These are phyloP conservation scores for Danio tinwini DNA, from an alignment of 2,797 vertebrate genomes.

Conservation along the genomic window DNA sequence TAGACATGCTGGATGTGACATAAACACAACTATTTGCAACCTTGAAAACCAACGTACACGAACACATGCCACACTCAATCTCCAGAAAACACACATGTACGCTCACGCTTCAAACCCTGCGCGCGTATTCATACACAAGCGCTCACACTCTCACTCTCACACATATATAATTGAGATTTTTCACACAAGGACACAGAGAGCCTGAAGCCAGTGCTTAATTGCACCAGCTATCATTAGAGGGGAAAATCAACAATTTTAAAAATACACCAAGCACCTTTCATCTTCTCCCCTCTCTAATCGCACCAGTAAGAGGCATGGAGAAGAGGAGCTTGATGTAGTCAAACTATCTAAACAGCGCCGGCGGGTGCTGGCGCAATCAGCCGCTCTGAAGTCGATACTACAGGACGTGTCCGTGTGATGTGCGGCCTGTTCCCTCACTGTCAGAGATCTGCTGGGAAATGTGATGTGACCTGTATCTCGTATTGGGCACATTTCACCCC, in stretches of 20 bases:
- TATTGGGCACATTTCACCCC: conserved; percentile 70
- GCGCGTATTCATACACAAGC: conserved; percentile 40
- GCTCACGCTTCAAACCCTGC: conserved; percentile 33
- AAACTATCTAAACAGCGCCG: conserved; percentile 82
- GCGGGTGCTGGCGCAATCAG: conserved; percentile 76
- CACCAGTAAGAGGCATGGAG: conserved; percentile 78
- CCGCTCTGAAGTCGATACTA: conserved; percentile 75
- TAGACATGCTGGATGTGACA: conserved; percentile 19
- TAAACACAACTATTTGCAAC: conserved; percentile 78
- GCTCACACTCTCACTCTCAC: conserved; percentile 59
- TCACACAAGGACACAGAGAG: conserved; percentile 79
- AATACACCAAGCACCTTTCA: conserved; percentile 84
- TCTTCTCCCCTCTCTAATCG: conserved; percentile 79
- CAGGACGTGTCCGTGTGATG: conserved; percentile 72
- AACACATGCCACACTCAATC: conserved; percentile 52
- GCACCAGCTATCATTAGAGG: conserved; percentile 81
- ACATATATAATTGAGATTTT: conserved; percentile 79
- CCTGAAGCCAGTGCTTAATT: conserved; percentile 82
- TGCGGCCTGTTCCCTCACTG: conserved; percentile 66
- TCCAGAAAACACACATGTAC: conserved; percentile 35
- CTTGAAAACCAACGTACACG: conserved; percentile 56
- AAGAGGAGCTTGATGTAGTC: conserved; percentile 79
- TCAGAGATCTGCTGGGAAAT: conserved; percentile 70
- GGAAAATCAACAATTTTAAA: conserved; percentile 86
- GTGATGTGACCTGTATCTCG: conserved; percentile 73